Percentiles rank a stretch among this genome's conserved stretches.
phyloP scores from a whole-genome alignment of 1,140 invertebrate species.

The Choristoneura fumiferana region DNA sequence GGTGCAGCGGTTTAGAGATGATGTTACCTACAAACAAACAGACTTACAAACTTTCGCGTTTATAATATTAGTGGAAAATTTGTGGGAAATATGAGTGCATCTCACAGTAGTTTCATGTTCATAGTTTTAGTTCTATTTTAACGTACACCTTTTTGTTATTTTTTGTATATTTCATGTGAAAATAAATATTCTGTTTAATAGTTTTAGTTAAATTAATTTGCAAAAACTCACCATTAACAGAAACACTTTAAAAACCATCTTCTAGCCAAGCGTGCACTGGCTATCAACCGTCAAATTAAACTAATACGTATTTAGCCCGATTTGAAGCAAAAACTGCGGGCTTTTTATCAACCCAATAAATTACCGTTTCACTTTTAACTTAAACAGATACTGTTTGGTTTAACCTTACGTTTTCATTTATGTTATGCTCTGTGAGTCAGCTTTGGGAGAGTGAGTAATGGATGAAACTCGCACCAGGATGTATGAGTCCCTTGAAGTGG shows the following conservation, averaged over 20 bases:
- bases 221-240: constrained; percentile 10
- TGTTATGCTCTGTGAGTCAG: not conserved
- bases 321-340: not conserved
- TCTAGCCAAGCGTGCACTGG: not conserved
- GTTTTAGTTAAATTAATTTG: not conserved
- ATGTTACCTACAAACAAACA: too few relatives aligned
- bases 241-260: constrained; percentile 2
- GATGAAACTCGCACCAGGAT: not conserved
- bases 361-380: constrained; percentile 5
- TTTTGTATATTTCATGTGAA: too few relatives aligned
- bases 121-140: too few relatives aligned
- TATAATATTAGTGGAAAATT: too few relatives aligned
- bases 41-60: too few relatives aligned
- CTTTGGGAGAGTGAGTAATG: not conserved
- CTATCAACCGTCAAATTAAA: not conserved
- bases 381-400: not conserved
- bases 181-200: too few relatives aligned
- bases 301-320: not conserved
- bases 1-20: too few relatives aligned
- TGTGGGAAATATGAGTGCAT: too few relatives aligned
- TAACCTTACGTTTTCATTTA: not conserved
- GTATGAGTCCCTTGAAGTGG: not conserved
- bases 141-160: too few relatives aligned
- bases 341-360: constrained; percentile 14
- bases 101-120: too few relatives aligned